These are phyloP conservation scores for Lordiphosa stackelbergi DNA, from an alignment of 1,140 invertebrate species.

Conservation along the genomic window DNA sequence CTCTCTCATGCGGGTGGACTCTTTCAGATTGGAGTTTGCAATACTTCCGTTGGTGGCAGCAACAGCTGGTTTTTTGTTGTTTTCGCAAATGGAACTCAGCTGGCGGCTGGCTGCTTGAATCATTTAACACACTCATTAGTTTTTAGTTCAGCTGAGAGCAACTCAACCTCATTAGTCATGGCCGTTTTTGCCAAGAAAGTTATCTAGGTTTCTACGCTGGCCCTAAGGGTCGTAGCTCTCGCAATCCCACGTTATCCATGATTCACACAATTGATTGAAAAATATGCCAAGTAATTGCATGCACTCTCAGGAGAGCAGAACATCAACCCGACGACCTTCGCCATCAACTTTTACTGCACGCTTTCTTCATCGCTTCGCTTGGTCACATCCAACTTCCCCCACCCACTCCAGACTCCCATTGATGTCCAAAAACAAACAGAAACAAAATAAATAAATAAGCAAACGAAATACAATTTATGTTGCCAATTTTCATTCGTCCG, in stretches of 20 bases:
- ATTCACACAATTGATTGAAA: too few species aligned
- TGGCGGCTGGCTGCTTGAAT: too few species aligned
- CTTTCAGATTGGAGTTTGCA: neutral
- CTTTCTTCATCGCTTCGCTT: conserved; percentile 69
- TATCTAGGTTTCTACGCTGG: too few species aligned
- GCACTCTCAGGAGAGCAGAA: neutral
- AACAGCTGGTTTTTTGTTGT: too few species aligned
- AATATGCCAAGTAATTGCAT: too few species aligned
- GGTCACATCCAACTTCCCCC: conserved; percentile 44
- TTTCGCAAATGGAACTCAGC: too few species aligned
- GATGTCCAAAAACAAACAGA: neutral
- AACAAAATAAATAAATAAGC: conserved; percentile 1
- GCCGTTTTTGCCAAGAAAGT: too few species aligned
- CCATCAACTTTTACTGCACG: conserved; percentile 50
- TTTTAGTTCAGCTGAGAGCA: too few species aligned
- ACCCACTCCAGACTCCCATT: conserved; percentile 17
- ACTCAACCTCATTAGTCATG: too few species aligned
- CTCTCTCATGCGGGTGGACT: too few species aligned
- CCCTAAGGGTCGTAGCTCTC: conserved; percentile 15
- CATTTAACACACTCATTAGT: too few species aligned
- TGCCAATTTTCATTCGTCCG: conserved; percentile 33
- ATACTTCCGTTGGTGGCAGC: neutral
- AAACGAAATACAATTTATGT: conserved; percentile 17
- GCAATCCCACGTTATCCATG: neutral
- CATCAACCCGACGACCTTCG: conserved; percentile 45